phyloP scores from a whole-genome alignment of 2,888 invertebrate species.

The Drosophila villosipedis region DNA sequence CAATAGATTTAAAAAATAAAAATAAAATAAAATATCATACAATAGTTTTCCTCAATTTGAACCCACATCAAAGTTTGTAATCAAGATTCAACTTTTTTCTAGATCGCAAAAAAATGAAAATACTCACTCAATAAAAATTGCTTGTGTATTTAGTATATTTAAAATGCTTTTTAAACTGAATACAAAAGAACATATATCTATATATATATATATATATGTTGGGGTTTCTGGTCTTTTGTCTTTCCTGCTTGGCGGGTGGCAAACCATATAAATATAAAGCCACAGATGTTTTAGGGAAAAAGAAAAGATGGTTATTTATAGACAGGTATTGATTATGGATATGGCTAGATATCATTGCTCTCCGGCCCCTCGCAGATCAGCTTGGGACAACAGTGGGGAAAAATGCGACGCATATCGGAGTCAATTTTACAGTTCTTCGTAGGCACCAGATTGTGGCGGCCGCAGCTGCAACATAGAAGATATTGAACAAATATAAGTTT shows the following conservation, averaged over 20 bases:
- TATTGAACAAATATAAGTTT: neutral
- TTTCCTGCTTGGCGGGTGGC: neutral
- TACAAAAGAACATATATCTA: neutral
- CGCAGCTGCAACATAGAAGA: conserved; percentile 58
- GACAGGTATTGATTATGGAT: neutral
- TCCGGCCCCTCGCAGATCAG: conserved; percentile 73
- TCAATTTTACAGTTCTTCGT: conserved; percentile 73
- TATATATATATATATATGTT: neutral
- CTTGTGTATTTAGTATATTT: neutral
- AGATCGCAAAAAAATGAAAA: neutral
- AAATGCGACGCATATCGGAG: conserved; percentile 77
- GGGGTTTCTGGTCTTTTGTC: neutral
- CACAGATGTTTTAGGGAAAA: neutral
- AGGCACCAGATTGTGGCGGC: conserved; percentile 78
- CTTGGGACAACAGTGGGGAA: conserved; percentile 78
- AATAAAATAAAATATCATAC: neutral
- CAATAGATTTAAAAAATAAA: neutral
- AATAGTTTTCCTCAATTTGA: neutral
- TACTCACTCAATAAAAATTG: neutral
- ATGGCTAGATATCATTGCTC: conserved; percentile 72
- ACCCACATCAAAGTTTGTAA: neutral
- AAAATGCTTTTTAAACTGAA: neutral
- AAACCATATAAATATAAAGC: neutral
- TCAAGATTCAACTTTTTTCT: neutral
- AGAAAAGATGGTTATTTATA: neutral